phyloP scores from a whole-genome alignment of 2,888 invertebrate genomes.

The Drosophila testacea region DNA sequence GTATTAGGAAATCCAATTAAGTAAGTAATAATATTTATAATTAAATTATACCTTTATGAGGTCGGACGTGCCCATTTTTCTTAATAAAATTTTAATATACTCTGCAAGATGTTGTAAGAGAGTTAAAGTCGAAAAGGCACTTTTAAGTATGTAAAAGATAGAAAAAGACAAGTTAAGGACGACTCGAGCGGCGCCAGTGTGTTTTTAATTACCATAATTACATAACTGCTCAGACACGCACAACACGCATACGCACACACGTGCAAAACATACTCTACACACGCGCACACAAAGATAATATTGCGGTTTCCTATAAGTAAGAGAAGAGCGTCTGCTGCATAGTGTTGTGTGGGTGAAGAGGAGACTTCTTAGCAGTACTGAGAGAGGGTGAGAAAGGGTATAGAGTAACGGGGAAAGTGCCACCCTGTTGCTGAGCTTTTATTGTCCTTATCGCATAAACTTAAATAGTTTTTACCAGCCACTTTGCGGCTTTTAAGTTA shows the following conservation, averaged over 20 bases:
- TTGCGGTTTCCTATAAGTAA: slow-evolving; percentile 73
- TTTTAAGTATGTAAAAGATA: slow-evolving; percentile 39
- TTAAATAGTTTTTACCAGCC: slow-evolving; percentile 80
- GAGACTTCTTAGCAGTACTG: slow-evolving; percentile 9
- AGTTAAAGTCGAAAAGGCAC: slow-evolving; percentile 48
- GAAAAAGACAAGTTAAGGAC: slow-evolving; percentile 50
- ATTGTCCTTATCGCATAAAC: slow-evolving; percentile 80
- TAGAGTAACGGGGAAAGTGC: neutral
- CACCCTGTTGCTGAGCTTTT: slow-evolving; percentile 60
- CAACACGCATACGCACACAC: slow-evolving; percentile 1
- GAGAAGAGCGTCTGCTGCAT: slow-evolving; percentile 5
- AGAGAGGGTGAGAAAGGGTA: neutral
- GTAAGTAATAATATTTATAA: neutral
- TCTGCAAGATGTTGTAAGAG: slow-evolving; percentile 5
- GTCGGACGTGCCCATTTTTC: slow-evolving; percentile 6
- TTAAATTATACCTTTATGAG: slow-evolving; percentile 1
- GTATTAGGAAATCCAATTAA: neutral
- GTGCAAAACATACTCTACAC: neutral
- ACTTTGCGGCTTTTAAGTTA: slow-evolving; percentile 81
- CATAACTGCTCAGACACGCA: slow-evolving; percentile 65
- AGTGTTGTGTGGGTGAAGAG: neutral
- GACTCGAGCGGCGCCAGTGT: slow-evolving; percentile 43
- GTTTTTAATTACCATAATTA: slow-evolving; percentile 81
- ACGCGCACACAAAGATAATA: slow-evolving; percentile 41
- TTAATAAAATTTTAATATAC: slow-evolving; percentile 24